These are phyloP conservation scores for Parochlus steinenii DNA, from an alignment of 2,888 invertebrate species.

Conservation along the genomic window DNA sequence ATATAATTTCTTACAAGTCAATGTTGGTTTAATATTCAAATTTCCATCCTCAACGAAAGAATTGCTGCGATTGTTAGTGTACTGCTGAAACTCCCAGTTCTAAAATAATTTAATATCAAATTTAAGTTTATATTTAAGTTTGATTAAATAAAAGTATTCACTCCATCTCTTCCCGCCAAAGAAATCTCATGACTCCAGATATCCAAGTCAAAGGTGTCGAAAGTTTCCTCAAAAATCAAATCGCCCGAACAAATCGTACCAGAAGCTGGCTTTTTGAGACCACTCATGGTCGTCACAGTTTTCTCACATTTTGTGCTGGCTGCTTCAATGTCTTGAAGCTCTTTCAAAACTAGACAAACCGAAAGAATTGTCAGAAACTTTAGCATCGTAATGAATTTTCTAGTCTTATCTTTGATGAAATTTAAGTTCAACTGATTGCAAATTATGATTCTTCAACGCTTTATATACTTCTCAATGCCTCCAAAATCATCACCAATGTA, in stretches of 20 bases:
- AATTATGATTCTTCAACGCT: too few relatives aligned
- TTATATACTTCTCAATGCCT: too few relatives aligned
- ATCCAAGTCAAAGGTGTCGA: slow-evolving; percentile 27
- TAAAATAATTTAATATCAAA: slow-evolving; percentile 21
- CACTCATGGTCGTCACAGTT: slow-evolving; percentile 9
- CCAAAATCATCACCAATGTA: too few relatives aligned
- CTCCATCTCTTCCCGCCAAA: slow-evolving; percentile 22
- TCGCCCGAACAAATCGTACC: slow-evolving; percentile 23
- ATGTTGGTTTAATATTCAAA: slow-evolving; percentile 23
- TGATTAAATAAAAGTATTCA: neutral
- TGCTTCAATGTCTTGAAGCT: too few relatives aligned
- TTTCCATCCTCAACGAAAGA: slow-evolving; percentile 39
- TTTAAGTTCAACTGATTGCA: too few relatives aligned
- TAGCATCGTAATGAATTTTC: too few relatives aligned
- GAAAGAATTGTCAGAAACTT: too few relatives aligned
- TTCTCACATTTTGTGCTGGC: slow-evolving; percentile 10
- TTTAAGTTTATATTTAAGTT: neutral
- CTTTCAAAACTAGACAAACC: too few relatives aligned
- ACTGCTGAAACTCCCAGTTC: slow-evolving; percentile 56
- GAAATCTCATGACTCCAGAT: slow-evolving; percentile 33
- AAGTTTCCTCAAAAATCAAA: slow-evolving; percentile 32
- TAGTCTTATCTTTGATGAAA: too few relatives aligned
- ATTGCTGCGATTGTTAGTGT: slow-evolving; percentile 46
- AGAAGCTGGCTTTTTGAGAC: slow-evolving; percentile 3
- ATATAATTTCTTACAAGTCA: slow-evolving; percentile 16